Evolutionary conservation across 1,140 invertebrate species (phyloP).

Genomic region (Drosophila ambigua): DNA sequence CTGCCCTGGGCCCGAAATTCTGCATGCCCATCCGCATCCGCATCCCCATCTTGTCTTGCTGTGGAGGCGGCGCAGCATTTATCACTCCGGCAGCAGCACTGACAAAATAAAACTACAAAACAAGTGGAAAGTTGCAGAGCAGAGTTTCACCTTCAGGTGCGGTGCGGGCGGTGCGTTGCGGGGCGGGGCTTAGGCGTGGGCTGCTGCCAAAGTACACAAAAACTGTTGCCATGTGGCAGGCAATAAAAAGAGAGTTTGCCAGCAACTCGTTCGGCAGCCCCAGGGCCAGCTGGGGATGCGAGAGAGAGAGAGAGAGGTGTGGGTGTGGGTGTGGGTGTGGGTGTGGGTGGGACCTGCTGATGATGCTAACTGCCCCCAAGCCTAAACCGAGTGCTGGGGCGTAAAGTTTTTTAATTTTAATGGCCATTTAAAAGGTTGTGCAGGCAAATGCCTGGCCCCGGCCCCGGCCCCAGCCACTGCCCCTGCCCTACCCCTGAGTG

Average conservation of each 20-base stretch:
- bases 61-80: background rate
- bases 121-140: too few species aligned
- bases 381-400: conserved; percentile 18
- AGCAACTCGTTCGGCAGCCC: conserved; percentile 51
- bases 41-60: too few species aligned
- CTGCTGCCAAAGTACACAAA: conserved; percentile 52
- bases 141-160: too few species aligned
- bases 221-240: conserved; percentile 64
- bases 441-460: conserved; percentile 36
- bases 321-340: background rate
- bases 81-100: too few species aligned
- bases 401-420: conserved; percentile 76
- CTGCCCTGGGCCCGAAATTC: too few species aligned
- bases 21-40: too few species aligned
- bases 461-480: too few species aligned
- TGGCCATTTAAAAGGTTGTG: conserved; percentile 65
- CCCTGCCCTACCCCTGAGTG: conserved; percentile 19
- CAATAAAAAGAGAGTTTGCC: conserved; percentile 56
- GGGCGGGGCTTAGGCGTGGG: conserved; percentile 1
- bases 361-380: too few species aligned
- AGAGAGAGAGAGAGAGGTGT: too few species aligned
- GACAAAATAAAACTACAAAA: too few species aligned
- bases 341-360: conserved; percentile 9
- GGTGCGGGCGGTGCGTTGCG: conserved; percentile 18
- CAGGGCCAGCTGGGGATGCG: background rate